Base-by-base conservation (phyloP, 1,140 invertebrate species). In the Orius laevigatus region DNA sequence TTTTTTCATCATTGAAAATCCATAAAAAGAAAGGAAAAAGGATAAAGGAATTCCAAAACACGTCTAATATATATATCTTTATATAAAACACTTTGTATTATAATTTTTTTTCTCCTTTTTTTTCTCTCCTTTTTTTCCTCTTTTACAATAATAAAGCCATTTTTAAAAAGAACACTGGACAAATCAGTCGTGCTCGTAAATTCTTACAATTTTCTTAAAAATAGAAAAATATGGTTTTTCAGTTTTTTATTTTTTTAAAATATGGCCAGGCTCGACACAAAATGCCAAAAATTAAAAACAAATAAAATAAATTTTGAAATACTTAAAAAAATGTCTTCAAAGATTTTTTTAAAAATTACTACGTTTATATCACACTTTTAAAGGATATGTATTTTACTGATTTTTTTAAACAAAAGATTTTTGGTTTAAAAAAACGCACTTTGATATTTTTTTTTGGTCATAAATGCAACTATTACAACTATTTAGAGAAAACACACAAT, bases 141-240 rank as follows among this genome's bases (percentile, higher is more conserved):
- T 46, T 50, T 46, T 46, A 33, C 46, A 25, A 45, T 50, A 41
- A 51, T 46, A 51, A 51, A 51, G 49, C 49, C 49, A 46, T 46
- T 19, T 46, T 25, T 25, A 25, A 25, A 45, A 50, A 48, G 41
- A 50, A 50, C 48, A 50, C 48, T 44, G 40, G 40, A 50, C 48
- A 45, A 45, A 45, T 50, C 40, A 50, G 48, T 43, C 40, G 41
- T 38, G 41, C 41, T 43, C 48, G 20, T 43, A 32, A 45, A n/a
- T n/a, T n/a, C n/a, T 36, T 35, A 35, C 32, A 47, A 36, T 47
- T 25, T 19, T 47, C 44, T 46, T 51, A 51, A 51, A 48, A 50
- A 50, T 50, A 50, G 48, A 50, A 50, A 50, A 50, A 50, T 50
- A 50, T 50, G 12, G 40, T 41, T 50, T 41, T 25, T 25, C 8